Evolutionary conservation across 2,113 vertebrate species (phyloP).

Genomic region (Suncus etruscus): DNA sequence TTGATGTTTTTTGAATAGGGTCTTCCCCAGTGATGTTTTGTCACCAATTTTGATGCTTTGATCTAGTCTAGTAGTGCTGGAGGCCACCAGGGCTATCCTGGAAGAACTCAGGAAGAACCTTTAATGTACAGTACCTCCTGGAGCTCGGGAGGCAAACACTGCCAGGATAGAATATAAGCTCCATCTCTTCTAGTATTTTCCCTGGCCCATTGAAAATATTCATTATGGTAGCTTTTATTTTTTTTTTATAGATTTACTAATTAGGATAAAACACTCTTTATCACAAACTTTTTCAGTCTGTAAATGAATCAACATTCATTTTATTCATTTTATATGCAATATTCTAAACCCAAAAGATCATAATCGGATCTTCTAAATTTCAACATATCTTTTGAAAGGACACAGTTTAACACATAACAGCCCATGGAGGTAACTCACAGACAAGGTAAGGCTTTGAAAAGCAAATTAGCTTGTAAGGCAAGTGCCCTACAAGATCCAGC

Average conservation of each 20-base stretch:
- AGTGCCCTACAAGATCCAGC: no score
- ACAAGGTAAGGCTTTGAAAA: background rate
- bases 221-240: background rate
- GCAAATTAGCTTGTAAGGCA: background rate
- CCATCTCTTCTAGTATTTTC: no score
- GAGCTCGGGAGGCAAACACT: no score
- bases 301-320: background rate
- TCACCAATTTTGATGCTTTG: no score
- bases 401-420: background rate
- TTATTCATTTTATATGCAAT: background rate
- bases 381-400: background rate
- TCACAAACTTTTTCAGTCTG: background rate
- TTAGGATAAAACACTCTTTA: conserved; percentile 2
- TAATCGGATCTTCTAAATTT: background rate
- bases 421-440: background rate
- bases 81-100: no score
- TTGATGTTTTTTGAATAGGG: no score
- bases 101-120: no score
- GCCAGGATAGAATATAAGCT: no score
- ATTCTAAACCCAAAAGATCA: background rate
- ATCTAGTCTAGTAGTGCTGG: no score
- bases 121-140: no score
- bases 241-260: background rate
- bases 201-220: background rate
- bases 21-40: no score